Base-by-base conservation (phyloP, 1,140 invertebrate genomes). In the Bombus waltoni region DNA sequence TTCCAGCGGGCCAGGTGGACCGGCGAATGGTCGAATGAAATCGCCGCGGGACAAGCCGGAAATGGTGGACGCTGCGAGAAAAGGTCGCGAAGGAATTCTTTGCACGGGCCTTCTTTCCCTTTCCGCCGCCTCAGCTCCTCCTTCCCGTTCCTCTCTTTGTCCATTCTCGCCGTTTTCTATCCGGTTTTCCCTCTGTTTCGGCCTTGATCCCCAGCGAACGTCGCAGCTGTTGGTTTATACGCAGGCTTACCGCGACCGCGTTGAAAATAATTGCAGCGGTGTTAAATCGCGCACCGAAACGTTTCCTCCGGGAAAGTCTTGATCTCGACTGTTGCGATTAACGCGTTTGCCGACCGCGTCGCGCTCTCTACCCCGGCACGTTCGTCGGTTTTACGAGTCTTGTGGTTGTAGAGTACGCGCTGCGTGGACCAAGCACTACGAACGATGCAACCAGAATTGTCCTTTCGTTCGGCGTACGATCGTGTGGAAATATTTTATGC, bases 11-110 rank as follows among this genome's bases (percentile, higher is more conserved):
- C 44, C 65, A 79, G 53, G 74, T 79, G 66, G 82, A 71, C 74
- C 38, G 25, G 59, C 57, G 57, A 79, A 84, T 72, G 83, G 40
- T 78, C 68, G 53, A 79, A 85, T 79, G 83, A 65, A 62, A 85
- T 47, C 35, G 66, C 62, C 74, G 82, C 62, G 47, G 65, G 38
- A 53, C 44, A 59, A 79, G 40, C 18, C 65, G 68, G 83, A 77
- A 84, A 70, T 38, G 81, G 44, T 74, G 80, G 53, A 62, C 81
- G 59, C 44, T 9, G 44, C 25, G 53, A 65, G 10, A 47, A 42
- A 59, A 57, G 79, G 32, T 25, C 65, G 47, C 40, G 53, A n/a
- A 44, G 47, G 57, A 81, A 80, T 85, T 81, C 83, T 85, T 85
- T 74, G 38, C 65, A 25, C 47, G 11, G 10, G 47, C 13, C 35